phyloP scores from a whole-genome alignment of 2,113 vertebrate species.

The Scopus umbretta region DNA sequence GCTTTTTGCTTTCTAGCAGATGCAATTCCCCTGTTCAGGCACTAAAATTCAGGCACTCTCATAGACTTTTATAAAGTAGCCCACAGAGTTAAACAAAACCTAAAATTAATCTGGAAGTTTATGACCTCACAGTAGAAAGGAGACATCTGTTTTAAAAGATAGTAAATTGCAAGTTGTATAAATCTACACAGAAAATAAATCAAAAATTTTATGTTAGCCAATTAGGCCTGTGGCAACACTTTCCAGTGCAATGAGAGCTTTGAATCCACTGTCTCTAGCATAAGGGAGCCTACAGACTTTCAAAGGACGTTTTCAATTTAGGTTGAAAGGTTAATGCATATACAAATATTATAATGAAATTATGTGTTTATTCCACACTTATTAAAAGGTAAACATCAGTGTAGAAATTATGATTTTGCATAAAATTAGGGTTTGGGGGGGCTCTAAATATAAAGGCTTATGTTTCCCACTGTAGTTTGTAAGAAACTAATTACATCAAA shows the following conservation, averaged over 20 bases:
- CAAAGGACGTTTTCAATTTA: background rate
- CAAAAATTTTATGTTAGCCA: background rate
- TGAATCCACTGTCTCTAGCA: background rate
- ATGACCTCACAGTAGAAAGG: background rate
- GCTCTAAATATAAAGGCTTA: background rate
- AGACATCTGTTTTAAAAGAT: background rate
- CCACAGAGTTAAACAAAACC: background rate
- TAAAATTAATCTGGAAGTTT: background rate
- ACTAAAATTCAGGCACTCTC: background rate
- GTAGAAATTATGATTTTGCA: background rate
- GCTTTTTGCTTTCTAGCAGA: constrained; percentile 28
- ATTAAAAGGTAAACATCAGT: background rate
- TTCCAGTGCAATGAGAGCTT: background rate
- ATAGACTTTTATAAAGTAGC: background rate
- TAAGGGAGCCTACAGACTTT: rapidly evolving
- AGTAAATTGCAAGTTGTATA: background rate
- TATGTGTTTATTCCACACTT: background rate
- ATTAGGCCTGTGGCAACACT: background rate
- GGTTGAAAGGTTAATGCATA: background rate
- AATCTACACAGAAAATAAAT: background rate
- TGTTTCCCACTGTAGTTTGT: background rate
- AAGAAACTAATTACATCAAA: background rate
- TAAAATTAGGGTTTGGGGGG: background rate
- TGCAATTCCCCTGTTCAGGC: background rate
- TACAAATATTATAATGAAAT: background rate